Evolutionary conservation across 2,797 vertebrate species (phyloP).

Genomic region (Schizothorax lantsangensis): DNA sequence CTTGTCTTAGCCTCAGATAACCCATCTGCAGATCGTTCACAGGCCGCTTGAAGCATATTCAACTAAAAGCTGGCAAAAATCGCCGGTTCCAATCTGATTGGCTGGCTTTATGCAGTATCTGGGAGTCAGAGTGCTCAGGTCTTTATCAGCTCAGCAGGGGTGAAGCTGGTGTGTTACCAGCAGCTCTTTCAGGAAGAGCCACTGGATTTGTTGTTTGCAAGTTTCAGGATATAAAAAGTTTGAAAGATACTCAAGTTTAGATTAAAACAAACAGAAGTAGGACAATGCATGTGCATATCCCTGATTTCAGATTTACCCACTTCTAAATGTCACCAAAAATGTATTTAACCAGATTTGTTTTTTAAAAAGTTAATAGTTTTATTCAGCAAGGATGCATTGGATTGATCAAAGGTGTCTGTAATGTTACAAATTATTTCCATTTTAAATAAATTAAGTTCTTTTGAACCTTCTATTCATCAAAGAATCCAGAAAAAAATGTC

Average conservation of each 20-base stretch:
- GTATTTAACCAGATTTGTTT: not conserved
- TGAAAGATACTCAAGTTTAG: not conserved
- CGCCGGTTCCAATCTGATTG: not conserved
- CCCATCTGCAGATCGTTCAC: not conserved
- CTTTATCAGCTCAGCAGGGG: conserved; percentile 13
- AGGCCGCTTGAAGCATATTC: not conserved
- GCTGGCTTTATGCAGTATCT: conserved; percentile 11
- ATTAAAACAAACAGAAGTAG: not conserved
- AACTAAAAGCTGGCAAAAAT: not conserved
- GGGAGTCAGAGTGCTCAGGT: not conserved
- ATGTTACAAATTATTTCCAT: not conserved
- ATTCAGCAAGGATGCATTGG: not conserved
- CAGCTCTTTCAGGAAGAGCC: not conserved
- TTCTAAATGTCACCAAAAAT: not conserved
- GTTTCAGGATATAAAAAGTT: not conserved
- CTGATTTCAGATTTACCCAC: not conserved
- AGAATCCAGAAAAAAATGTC: not conserved
- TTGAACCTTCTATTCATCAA: not conserved
- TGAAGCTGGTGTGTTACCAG: not conserved
- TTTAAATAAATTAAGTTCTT: not conserved
- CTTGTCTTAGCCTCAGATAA: not conserved
- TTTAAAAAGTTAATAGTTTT: not conserved
- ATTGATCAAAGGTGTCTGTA: not conserved
- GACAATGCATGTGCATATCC: not conserved
- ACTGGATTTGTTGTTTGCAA: not conserved